Evolutionary conservation across 1,140 invertebrate genomes (phyloP), one percentile per base, ranked within the genome.

Genomic region (Cyclargus thomasi): DNA sequence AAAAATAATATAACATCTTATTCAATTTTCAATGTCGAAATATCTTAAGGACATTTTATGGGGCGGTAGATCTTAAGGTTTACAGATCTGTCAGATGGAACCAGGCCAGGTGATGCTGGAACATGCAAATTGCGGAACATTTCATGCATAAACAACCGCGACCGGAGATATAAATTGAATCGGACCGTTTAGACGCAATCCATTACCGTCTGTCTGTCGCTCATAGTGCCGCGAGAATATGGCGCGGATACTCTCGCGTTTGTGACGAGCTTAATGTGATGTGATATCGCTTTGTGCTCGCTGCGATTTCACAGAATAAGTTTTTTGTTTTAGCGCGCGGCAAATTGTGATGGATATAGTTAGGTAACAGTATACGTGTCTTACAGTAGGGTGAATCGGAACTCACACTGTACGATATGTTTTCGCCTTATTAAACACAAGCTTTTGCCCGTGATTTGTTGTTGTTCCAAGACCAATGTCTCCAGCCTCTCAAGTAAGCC

Each of bases 91-190:
- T 35, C 14, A 47, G 39, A 11, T 47, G 39, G 2, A 47, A n/a
- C n/a, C n/a, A n/a, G n/a, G n/a, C 39, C 53, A 67, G 6, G 55
- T 21, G 55, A 66, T 59, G 53, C 55, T 21, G 53, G 18, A 29
- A 11, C 55, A 67, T 59, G 39, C 39, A 47, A 47, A 47, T 5
- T 29, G 39, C 14, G 39, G 39, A 47, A 16, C 39, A 47, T 47
- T 47, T 16, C 39, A 47, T 47, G 39, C 39, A 47, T 47, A 47
- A 47, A 47, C 11, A 47, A 47, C 14, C 11, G 39, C 39, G 6
- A 16, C 39, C 10, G 14, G 14, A 47, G 39, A 47, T 47, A 14
- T 47, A 47, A 47, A 47, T 47, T 47, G 39, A 47, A 47, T 16
- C 39, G 14, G 39, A 16, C 39, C 39, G 39, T 14, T 47, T 47